Evolutionary conservation across 2,797 vertebrate genomes (phyloP).

Genomic region (Chiloscyllium punctatum): DNA sequence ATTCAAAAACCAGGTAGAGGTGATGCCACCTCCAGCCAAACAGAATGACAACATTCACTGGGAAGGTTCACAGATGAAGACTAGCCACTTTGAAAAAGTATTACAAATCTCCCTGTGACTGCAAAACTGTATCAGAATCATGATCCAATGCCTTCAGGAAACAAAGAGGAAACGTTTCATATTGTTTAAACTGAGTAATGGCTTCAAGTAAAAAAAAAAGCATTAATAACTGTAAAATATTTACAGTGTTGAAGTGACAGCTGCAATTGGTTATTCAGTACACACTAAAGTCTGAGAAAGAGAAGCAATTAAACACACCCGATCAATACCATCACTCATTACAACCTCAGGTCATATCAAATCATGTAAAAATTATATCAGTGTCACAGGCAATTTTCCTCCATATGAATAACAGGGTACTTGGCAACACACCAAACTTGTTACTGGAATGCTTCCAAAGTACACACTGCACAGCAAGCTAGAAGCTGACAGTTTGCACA

Average conservation of each 20-base stretch:
- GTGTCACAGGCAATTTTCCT: conserved; percentile 30
- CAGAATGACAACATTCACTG: not conserved
- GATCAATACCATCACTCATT: conserved; percentile 37
- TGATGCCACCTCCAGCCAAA: not conserved
- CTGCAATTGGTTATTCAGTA: conserved; percentile 18
- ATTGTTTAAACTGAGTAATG: conserved; percentile 16
- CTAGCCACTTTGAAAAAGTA: not conserved
- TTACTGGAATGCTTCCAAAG: conserved; percentile 20
- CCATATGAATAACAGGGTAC: conserved; percentile 22
- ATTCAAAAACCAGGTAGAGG: not conserved
- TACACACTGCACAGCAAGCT: not conserved
- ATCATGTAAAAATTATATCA: conserved; percentile 37
- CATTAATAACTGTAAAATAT: conserved; percentile 8
- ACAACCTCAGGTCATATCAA: conserved; percentile 16
- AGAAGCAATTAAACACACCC: conserved; percentile 20
- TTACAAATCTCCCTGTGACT: not conserved
- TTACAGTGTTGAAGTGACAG: not conserved
- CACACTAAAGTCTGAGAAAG: conserved; percentile 17
- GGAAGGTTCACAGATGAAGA: not conserved
- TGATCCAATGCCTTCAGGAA: not conserved
- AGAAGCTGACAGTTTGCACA: not conserved
- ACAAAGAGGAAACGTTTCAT: not conserved
- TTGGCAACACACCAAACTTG: conserved; percentile 10
- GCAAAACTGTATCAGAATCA: not conserved
- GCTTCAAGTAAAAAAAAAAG: not conserved